These are phyloP conservation scores for Cladorhizidae sp. DNA, from an alignment of 37 sponge, comb jelly and placozoan species.

Conservation along the genomic window DNA sequence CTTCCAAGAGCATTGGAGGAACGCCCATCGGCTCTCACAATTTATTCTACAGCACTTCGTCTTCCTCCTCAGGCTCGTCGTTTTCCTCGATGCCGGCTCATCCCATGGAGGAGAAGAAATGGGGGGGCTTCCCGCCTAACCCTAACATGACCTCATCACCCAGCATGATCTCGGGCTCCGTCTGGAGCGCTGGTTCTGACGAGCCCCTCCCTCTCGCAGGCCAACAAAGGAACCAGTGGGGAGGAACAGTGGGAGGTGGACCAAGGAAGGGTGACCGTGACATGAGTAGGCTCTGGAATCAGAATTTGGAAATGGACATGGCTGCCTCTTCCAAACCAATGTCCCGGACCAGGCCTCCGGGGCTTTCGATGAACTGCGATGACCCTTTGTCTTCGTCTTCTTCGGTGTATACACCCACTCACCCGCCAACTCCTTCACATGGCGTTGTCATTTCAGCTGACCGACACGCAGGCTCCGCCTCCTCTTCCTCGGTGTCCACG, in stretches of 20 bases:
- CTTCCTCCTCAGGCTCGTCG: neutral
- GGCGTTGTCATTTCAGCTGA: neutral
- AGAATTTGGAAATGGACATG: neutral
- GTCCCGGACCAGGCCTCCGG: neutral
- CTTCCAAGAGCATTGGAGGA: neutral
- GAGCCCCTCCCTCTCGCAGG: neutral
- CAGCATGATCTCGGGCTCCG: constrained; percentile 7
- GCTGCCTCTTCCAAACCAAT: neutral
- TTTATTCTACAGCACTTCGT: neutral
- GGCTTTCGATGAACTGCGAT: neutral
- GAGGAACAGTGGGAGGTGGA: too few relatives aligned
- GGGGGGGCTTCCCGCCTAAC: neutral
- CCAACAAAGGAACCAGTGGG: constrained; percentile 12
- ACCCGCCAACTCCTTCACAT: neutral
- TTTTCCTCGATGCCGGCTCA: too few relatives aligned
- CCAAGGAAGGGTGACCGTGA: neutral
- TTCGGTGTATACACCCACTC: neutral
- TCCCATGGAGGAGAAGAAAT: neutral
- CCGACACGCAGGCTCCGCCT: neutral
- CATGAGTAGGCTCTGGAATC: constrained; percentile 3
- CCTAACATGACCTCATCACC: neutral
- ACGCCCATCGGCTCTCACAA: neutral
- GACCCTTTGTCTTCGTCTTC: constrained; percentile 4
- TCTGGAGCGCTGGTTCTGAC: neutral
- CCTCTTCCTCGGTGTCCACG: neutral